Evolutionary conservation across 2,797 vertebrate genomes (phyloP).

Genomic region (Hypotaenidia philippensis): DNA sequence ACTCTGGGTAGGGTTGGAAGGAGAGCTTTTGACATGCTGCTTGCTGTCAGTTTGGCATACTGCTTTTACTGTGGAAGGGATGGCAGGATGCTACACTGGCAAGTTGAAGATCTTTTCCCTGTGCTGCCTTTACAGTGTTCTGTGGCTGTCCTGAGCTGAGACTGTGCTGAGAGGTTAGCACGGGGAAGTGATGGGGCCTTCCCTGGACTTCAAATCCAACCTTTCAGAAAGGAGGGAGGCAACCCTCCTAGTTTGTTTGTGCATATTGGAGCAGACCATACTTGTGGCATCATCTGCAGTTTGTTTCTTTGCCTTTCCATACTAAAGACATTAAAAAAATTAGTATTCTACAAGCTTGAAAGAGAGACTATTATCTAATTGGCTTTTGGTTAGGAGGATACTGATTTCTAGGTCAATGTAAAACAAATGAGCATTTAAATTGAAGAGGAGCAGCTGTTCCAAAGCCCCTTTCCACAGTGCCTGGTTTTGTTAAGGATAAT

Average conservation of each 20-base stretch:
- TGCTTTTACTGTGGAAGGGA: not conserved
- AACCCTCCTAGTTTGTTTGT: not conserved
- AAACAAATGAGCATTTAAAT: constrained; percentile 78
- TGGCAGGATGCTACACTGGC: not conserved
- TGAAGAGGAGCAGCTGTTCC: constrained; percentile 77
- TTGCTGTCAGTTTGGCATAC: not conserved
- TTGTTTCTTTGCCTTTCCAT: constrained; percentile 66
- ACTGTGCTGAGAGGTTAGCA: not conserved
- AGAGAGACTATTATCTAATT: constrained; percentile 75
- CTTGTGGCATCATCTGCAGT: constrained; percentile 56
- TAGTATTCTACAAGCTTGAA: constrained; percentile 68
- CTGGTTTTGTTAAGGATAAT: constrained; percentile 79
- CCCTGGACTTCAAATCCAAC: not conserved
- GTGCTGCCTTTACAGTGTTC: not conserved
- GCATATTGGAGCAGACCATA: not conserved
- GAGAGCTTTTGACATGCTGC: not conserved
- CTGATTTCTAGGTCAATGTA: constrained; percentile 79
- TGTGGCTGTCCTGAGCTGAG: not conserved
- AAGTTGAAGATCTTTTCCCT: fast-evolving
- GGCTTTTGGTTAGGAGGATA: constrained; percentile 76
- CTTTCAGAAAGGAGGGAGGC: not conserved
- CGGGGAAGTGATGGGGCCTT: not conserved
- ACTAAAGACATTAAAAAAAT: constrained; percentile 59
- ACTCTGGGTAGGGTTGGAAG: not conserved
- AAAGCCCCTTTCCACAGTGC: constrained; percentile 69